phyloP scores from a whole-genome alignment of 2,113 vertebrate genomes.

The Larimichthys polyactis region DNA sequence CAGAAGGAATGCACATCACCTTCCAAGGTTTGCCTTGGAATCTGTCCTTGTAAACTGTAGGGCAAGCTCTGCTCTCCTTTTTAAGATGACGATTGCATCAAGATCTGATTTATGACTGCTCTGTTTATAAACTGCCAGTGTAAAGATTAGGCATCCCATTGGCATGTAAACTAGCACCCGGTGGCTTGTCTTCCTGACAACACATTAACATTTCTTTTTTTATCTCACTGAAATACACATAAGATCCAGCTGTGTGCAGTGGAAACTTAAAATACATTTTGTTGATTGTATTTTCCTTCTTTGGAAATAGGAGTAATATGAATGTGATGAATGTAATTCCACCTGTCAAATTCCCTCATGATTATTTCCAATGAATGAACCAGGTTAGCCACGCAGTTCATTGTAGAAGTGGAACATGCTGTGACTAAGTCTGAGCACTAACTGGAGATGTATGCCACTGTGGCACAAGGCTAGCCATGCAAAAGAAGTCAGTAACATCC shows the following conservation, averaged over 20 bases:
- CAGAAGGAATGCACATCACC: conserved; percentile 74
- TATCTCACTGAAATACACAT: conserved; percentile 33
- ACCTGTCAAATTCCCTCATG: conserved; percentile 50
- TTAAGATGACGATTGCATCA: conserved; percentile 64
- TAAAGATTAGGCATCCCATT: conserved; percentile 61
- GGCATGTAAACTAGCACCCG: conserved; percentile 51
- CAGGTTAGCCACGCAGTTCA: conserved; percentile 38
- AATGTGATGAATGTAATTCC: conserved; percentile 49
- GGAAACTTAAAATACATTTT: conserved; percentile 35
- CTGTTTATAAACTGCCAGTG: conserved; percentile 66
- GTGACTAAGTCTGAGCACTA: conserved; percentile 61
- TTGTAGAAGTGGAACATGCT: conserved; percentile 46
- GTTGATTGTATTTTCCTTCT: conserved; percentile 20
- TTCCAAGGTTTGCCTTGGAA: conserved; percentile 72
- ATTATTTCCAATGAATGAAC: conserved; percentile 56
- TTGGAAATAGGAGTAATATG: conserved; percentile 29
- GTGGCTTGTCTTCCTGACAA: conserved; percentile 24
- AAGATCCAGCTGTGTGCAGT: conserved; percentile 17
- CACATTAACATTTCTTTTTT: not conserved
- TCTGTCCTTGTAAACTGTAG: conserved; percentile 73
- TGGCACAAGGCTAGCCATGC: conserved; percentile 46
- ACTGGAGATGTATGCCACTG: conserved; percentile 48
- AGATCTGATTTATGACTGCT: conserved; percentile 65
- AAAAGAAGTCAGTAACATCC: conserved; percentile 46
- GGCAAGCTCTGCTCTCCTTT: conserved; percentile 68